A percentile compares a stretch with the other conserved stretches of the same genome.
Evolutionary conservation across 2,888 invertebrate genomes (phyloP).

Genomic region (Lacanobia wlatinum): DNA sequence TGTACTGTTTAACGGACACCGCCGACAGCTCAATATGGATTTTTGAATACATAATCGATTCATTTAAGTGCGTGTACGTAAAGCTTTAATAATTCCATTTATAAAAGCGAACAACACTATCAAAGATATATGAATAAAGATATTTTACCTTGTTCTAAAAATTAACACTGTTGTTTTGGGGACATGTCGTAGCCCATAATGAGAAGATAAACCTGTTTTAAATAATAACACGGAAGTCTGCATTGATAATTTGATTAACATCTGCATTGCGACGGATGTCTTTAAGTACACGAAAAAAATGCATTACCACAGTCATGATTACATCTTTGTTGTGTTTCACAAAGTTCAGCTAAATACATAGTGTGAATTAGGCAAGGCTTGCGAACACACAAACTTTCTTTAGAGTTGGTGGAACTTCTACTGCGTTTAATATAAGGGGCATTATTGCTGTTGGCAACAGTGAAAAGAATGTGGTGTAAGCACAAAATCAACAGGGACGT

Average conservation of each 20-base stretch:
- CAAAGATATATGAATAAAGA: constrained; percentile 31
- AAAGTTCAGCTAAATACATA: constrained; percentile 87
- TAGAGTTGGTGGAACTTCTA: constrained; percentile 66
- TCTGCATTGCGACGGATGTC: constrained; percentile 76
- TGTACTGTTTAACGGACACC: constrained; percentile 80
- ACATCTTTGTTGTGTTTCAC: constrained; percentile 88
- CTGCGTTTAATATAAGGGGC: constrained; percentile 72
- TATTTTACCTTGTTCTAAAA: constrained; percentile 45
- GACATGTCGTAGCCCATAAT: constrained; percentile 46
- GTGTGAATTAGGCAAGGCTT: constrained; percentile 87
- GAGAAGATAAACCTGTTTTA: constrained; percentile 80
- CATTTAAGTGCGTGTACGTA: constrained; percentile 67
- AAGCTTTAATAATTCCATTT: constrained; percentile 70
- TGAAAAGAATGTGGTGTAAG: constrained; percentile 75
- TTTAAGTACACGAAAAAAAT: constrained; percentile 86
- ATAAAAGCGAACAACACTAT: constrained; percentile 45
- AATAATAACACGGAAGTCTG: constrained; percentile 86
- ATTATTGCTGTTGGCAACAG: constrained; percentile 74
- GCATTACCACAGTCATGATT: constrained; percentile 88
- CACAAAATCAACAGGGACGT: constrained; percentile 87
- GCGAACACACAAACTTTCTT: constrained; percentile 67
- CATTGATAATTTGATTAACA: constrained; percentile 88
- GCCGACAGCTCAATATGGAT: constrained; percentile 82
- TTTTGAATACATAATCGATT: constrained; percentile 81
- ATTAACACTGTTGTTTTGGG: constrained; percentile 49